These are phyloP conservation scores for Drosophila guanche DNA, from an alignment of 1,140 invertebrate genomes.

Conservation along the genomic window DNA sequence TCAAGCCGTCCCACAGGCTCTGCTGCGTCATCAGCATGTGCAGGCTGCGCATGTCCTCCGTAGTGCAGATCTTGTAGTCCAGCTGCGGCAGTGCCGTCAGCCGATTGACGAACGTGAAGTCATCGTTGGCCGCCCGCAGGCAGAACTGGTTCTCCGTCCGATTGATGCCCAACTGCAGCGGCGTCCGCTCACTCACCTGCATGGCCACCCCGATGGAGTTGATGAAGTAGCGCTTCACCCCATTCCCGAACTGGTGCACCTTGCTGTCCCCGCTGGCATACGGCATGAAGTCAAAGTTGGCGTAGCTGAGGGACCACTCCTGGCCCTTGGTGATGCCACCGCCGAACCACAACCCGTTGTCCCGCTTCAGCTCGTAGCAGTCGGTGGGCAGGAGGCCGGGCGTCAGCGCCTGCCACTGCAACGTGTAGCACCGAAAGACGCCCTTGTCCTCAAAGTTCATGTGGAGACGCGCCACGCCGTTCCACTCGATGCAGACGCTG, in stretches of 20 bases:
- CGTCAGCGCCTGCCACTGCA: constrained; percentile 91
- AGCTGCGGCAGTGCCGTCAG: constrained; percentile 87
- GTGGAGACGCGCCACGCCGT: constrained; percentile 89
- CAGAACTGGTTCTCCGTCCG: constrained; percentile 88
- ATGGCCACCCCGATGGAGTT: constrained; percentile 93
- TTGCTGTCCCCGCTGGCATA: constrained; percentile 93
- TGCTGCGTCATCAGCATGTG: constrained; percentile 89
- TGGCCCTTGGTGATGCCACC: constrained; percentile 90
- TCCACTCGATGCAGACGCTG: constrained; percentile 92
- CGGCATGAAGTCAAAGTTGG: constrained; percentile 88
- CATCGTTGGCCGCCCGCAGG: constrained; percentile 89
- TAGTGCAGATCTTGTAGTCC: constrained; percentile 93
- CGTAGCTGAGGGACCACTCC: constrained; percentile 91
- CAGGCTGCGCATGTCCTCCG: constrained; percentile 89
- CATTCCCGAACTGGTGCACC: constrained; percentile 91
- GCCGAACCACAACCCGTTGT: constrained; percentile 91
- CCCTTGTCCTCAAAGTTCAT: constrained; percentile 86
- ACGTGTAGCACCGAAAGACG: constrained; percentile 89
- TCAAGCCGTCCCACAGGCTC: constrained; percentile 91
- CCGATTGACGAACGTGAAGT: constrained; percentile 90
- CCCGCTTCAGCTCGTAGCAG: constrained; percentile 90
- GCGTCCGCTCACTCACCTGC: constrained; percentile 89
- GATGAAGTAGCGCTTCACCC: constrained; percentile 92
- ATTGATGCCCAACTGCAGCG: constrained; percentile 91
- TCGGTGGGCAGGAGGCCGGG: constrained; percentile 88